Percentiles rank a stretch among this genome's conserved stretches.
Conservation (phyloP, 2,113 vertebrate species). For the Coptodon rendalli region DNA sequence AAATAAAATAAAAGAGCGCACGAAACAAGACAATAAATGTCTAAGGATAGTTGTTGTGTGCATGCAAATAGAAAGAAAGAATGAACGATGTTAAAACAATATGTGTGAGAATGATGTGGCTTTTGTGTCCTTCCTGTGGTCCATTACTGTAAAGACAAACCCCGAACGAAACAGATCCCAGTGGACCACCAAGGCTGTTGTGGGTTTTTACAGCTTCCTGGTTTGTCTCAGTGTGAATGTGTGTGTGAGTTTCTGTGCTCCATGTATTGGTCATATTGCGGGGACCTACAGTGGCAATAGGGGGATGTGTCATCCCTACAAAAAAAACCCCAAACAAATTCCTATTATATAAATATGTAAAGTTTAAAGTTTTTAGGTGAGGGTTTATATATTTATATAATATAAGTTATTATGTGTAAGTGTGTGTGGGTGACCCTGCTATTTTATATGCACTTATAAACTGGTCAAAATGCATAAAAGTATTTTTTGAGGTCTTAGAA, state of each 20-base stretch:
- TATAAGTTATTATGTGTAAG: background rate
- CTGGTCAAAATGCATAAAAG: background rate
- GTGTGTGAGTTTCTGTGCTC: background rate
- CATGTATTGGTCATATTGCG: background rate
- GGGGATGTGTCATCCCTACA: background rate
- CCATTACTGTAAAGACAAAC: constrained; percentile 37
- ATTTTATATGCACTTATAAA: background rate
- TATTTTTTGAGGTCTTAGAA: background rate
- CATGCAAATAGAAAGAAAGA: background rate
- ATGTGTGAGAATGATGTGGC: constrained; percentile 4
- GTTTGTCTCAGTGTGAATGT: background rate
- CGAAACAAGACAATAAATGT: background rate
- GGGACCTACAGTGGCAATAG: background rate
- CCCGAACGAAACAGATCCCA: constrained; percentile 24
- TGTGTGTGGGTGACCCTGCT: background rate
- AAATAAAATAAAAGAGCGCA: background rate
- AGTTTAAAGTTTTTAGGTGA: background rate
- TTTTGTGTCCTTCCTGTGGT: constrained; percentile 34
- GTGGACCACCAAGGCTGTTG: constrained; percentile 38
- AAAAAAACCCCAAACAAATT: background rate
- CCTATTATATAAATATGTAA: background rate
- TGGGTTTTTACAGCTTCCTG: constrained; percentile 46
- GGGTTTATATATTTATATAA: too few relatives aligned
- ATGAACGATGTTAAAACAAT: background rate
- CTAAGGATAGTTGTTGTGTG: background rate